These are phyloP conservation scores for Chunga burmeisteri DNA, from an alignment of 2,113 vertebrate genomes.

Conservation along the genomic window DNA sequence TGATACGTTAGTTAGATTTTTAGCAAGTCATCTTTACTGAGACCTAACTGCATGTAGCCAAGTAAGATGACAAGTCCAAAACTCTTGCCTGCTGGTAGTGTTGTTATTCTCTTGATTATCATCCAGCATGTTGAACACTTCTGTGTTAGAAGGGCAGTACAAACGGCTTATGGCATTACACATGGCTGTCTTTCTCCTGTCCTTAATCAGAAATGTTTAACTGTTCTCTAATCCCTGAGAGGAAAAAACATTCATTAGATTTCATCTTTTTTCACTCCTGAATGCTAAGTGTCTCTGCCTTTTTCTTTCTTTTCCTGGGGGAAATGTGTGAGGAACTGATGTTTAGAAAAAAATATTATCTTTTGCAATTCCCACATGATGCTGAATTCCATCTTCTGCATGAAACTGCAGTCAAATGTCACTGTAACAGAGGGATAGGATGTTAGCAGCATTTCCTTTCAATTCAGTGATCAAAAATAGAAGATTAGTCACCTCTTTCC, in stretches of 20 bases:
- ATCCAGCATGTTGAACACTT: not conserved
- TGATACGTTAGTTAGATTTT: conserved; percentile 55
- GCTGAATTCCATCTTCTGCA: not conserved
- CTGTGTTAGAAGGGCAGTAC: conserved; percentile 9
- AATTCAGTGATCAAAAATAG: conserved; percentile 12
- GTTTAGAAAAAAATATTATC: conserved; percentile 28
- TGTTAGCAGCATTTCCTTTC: not conserved
- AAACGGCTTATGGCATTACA: not conserved
- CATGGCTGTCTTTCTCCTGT: not conserved
- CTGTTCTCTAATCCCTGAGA: not conserved
- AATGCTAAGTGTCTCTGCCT: not conserved
- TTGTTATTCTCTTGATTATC: conserved; percentile 48
- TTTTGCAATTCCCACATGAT: not conserved
- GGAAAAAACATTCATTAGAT: conserved; percentile 26
- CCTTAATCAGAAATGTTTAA: conserved; percentile 48
- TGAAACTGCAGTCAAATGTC: not conserved
- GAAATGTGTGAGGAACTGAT: conserved; percentile 14
- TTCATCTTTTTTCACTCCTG: not conserved
- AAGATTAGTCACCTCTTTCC: not conserved
- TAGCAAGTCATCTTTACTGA: conserved; percentile 56
- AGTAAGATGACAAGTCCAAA: conserved; percentile 32
- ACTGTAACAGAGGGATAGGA: not conserved
- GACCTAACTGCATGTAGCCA: conserved; percentile 30
- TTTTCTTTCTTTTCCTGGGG: not conserved
- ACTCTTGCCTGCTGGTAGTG: conserved; percentile 31